Evolutionary conservation across 2,113 vertebrate genomes (phyloP).

Genomic region (Dipodomys ordii): DNA sequence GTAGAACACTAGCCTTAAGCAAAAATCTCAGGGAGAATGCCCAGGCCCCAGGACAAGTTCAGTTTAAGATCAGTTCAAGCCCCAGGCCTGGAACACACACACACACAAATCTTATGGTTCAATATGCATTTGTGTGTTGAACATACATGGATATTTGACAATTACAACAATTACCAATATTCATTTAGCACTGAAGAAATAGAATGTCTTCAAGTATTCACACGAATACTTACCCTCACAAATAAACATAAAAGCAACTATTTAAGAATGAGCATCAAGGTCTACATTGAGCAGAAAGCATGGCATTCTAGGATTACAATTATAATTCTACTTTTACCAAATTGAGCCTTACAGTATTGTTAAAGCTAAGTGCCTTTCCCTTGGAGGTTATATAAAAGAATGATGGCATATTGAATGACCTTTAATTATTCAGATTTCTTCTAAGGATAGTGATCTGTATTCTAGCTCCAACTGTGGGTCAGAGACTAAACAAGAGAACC

Average conservation of each 20-base stretch:
- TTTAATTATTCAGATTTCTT: slow-evolving; percentile 77
- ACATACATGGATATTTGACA: slow-evolving; percentile 5
- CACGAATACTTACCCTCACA: slow-evolving; percentile 46
- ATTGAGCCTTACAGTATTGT: slow-evolving; percentile 32
- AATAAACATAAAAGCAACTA: slow-evolving; percentile 69
- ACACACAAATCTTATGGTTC: not conserved
- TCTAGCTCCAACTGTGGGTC: slow-evolving; percentile 49
- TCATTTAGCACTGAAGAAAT: slow-evolving; percentile 40
- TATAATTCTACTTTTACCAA: slow-evolving; percentile 75
- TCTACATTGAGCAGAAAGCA: slow-evolving; percentile 6
- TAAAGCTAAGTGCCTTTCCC: slow-evolving; percentile 59
- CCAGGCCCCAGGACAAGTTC: no score
- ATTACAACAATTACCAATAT: slow-evolving; percentile 68
- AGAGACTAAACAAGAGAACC: slow-evolving; percentile 60
- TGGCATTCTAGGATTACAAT: slow-evolving; percentile 51
- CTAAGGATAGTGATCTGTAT: slow-evolving; percentile 72
- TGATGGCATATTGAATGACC: slow-evolving; percentile 67
- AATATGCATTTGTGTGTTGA: not conserved
- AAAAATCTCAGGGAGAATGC: no score
- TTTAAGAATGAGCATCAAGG: not conserved
- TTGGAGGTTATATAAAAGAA: slow-evolving; percentile 66
- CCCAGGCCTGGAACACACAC: no score
- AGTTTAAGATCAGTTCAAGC: no score
- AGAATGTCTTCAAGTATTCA: slow-evolving; percentile 62
- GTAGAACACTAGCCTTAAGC: no score